Evolutionary conservation across 2,888 invertebrate species (phyloP), one percentile per base, ranked within the genome.

Genomic region (Hydrotaea cyrtoneurina): DNA sequence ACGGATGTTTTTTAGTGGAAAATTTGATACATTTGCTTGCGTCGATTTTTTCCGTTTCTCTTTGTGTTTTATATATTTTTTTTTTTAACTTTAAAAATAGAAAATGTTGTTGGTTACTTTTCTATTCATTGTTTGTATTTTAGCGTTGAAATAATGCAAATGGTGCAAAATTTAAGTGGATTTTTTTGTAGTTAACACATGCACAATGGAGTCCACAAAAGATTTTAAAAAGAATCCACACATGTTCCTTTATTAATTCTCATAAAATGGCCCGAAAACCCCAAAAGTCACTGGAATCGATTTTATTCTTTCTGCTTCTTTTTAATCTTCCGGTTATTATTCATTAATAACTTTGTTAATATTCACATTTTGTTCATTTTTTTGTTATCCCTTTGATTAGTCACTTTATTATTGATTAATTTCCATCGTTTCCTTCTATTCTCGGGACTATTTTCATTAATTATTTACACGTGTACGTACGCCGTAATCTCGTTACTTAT

Each of bases 391-490:
- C 10, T 39, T 13, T 13, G 55, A 17, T 78, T 50, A 75, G 53
- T 64, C 75, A 71, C 62, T 71, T 62, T 43, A 69, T 71, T 43
- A 5, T 59, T 77, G 10, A 66, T 39, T 8, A 39, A 4, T 31
- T 31, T 2, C 31, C 7, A 31, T 7, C 31, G 7, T 31, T 31
- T 31, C 31, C 31, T 31, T 31, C 31, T 36, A 39, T 39, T 39
- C 13, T 10, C 10, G 39, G n/a, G n/a, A n/a, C n/a, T n/a, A n/a
- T n/a, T n/a, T n/a, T n/a, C 1, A 13, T 23, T 75, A 55, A 74
- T 59, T 31, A 31, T 31, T 31, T 8, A 23, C 53, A 26, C 55
- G 31, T 31, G 31, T 7, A 31, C 7, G 31, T 31, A 31, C 7
- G 31, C 7, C 7, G 31, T 31, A 31, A 7, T 4, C 31, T 31